Base-by-base conservation (phyloP, 2,113 vertebrate species). In the Serinus canaria region DNA sequence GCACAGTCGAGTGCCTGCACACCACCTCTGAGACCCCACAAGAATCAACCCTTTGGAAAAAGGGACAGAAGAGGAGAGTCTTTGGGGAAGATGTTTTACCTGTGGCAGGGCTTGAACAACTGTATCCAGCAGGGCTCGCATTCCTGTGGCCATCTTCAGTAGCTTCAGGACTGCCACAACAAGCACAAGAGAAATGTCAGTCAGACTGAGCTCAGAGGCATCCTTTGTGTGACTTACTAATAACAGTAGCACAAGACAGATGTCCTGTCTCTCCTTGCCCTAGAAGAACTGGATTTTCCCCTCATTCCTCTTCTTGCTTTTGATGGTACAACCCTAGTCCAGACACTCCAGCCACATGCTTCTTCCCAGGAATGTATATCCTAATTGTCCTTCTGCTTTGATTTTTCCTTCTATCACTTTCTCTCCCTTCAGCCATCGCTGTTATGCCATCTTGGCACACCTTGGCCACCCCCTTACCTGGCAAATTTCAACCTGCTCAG, bases 121-220 rank as follows among this genome's bases (percentile, higher is more conserved):
- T 0, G 98, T 99, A 95, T 99, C 98, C 97, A 99, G 97, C 94
- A 99, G 97, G 0, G 98, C 98, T 87, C 98, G 96, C 98, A 99
- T 99, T 9, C 98, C 98, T 2, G 98, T 99, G 81, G 98, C 99
- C 98, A 99, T 99, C 97, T 99, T 99, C 97, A 99, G 80, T 63
- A 99, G 97, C 97, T 99, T 99, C 95, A 99, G 95, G 87, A 99
- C 98, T 99, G 97, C 11, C 86, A 96, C 46, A 30, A 90, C 91
- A 95, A 98, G 31, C 67, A 95, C 63, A 89, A 83, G 49, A 87
- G 53, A 87, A 78, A 3, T 7, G 24, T 89, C 53, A 91, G 22
- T 90, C 53, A 91, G 49, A 66, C 27, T 79, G 58, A 89, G 24
- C 39, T 92, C 87, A 87, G 39, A 69, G 79, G 25, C 47, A 63